A percentile compares a stretch with the other conserved stretches of the same genome.
Conservation (phyloP, 1,140 invertebrate species). For the Berghia stephanieae region DNA sequence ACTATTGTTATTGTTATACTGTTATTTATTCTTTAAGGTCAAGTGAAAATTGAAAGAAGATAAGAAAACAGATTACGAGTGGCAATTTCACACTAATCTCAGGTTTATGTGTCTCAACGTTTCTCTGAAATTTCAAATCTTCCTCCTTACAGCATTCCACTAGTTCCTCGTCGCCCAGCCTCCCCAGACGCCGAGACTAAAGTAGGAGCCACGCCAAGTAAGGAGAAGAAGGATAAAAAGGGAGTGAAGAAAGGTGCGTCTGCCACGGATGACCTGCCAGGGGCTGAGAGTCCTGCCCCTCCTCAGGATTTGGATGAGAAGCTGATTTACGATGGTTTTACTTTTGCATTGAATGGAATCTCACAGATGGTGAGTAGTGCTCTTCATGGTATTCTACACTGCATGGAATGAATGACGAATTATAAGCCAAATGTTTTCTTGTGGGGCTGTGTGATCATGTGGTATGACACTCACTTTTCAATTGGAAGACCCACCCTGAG, state of each 20-base stretch:
- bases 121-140: too few relatives aligned
- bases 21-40: too few relatives aligned
- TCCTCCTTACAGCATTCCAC: conserved; percentile 64
- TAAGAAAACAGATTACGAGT: too few relatives aligned
- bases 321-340: conserved; percentile 61
- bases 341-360: conserved; percentile 44
- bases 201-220: conserved; percentile 45
- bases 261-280: conserved; percentile 43
- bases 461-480: too few relatives aligned
- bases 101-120: too few relatives aligned
- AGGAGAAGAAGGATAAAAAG: conserved; percentile 59
- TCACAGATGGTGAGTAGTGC: conserved; percentile 31
- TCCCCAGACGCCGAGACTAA: conserved; percentile 56
- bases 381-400: neutral
- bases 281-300: conserved; percentile 55
- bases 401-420: too few relatives aligned
- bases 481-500: too few relatives aligned
- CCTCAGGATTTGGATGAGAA: conserved; percentile 63
- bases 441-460: too few relatives aligned
- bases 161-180: conserved; percentile 58
- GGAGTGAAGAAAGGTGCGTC: conserved; percentile 45
- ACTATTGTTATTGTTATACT: too few relatives aligned
- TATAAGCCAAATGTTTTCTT: too few relatives aligned
- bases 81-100: too few relatives aligned
- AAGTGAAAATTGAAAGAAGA: too few relatives aligned